Evolutionary conservation across 2,888 invertebrate species (phyloP).

Genomic region (Timema podura): DNA sequence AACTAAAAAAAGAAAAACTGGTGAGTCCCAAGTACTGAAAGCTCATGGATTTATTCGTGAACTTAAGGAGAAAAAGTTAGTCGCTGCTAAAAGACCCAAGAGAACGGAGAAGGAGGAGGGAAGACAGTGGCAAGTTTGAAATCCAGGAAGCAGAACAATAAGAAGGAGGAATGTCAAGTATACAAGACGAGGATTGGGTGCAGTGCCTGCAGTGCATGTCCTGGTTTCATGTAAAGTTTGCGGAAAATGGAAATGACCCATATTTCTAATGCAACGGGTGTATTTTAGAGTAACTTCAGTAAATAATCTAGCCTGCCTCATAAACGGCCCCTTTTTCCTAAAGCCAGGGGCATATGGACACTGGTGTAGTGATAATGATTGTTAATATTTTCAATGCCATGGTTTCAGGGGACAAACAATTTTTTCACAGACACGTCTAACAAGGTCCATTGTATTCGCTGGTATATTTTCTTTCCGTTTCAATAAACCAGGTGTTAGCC

Average conservation of each 20-base stretch:
- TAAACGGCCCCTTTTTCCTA: not conserved
- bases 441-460: not conserved
- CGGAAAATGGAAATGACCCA: not conserved
- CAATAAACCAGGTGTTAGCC: not conserved
- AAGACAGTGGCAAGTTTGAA: not conserved
- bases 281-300: not conserved
- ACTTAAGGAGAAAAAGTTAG: not conserved
- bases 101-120: not conserved
- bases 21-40: not conserved
- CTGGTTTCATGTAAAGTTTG: not conserved
- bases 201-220: constrained; percentile 3
- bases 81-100: not conserved
- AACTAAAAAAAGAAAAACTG: constrained; percentile 1
- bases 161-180: not conserved
- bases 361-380: not conserved
- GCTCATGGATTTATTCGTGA: not conserved
- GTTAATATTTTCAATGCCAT: constrained; percentile 4
- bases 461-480: not conserved
- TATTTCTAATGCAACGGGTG: constrained; percentile 5
- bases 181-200: constrained; percentile 8
- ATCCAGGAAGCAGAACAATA: not conserved
- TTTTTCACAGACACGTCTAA: not conserved
- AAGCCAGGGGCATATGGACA: constrained; percentile 10
- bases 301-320: not conserved
- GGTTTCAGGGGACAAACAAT: not conserved